phyloP scores from a whole-genome alignment of 2,797 vertebrate species.

The Catharus ustulatus region DNA sequence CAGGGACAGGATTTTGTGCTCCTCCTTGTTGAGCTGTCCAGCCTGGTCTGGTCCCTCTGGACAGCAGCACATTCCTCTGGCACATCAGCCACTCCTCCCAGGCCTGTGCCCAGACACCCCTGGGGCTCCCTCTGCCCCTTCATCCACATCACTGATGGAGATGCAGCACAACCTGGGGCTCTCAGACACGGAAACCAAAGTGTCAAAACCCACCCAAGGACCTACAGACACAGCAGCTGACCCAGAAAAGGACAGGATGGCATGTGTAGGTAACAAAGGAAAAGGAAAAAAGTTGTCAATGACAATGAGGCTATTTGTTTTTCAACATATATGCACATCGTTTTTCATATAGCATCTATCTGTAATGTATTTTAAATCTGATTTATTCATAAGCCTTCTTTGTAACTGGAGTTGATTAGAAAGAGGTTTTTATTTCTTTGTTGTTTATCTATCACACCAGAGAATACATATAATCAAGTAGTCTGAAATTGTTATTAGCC shows the following conservation, averaged over 20 bases:
- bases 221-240: fast-evolving
- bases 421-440: background rate
- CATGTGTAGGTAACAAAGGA: fast-evolving
- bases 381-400: background rate
- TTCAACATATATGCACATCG: background rate
- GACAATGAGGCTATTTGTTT: background rate
- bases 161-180: background rate
- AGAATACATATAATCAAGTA: background rate
- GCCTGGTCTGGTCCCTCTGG: background rate
- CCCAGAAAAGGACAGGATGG: too few relatives aligned
- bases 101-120: background rate
- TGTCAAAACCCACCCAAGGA: background rate
- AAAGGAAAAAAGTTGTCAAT: background rate
- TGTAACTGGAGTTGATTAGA: background rate
- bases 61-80: background rate
- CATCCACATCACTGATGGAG: background rate
- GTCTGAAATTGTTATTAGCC: background rate
- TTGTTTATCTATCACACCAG: background rate
- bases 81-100: background rate
- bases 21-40: background rate
- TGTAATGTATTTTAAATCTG: background rate
- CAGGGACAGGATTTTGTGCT: background rate
- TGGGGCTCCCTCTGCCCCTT: background rate
- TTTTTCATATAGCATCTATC: background rate
- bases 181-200: background rate